Conservation (phyloP, 64 coral and sea anemone genomes). For the Montipora cactus region DNA sequence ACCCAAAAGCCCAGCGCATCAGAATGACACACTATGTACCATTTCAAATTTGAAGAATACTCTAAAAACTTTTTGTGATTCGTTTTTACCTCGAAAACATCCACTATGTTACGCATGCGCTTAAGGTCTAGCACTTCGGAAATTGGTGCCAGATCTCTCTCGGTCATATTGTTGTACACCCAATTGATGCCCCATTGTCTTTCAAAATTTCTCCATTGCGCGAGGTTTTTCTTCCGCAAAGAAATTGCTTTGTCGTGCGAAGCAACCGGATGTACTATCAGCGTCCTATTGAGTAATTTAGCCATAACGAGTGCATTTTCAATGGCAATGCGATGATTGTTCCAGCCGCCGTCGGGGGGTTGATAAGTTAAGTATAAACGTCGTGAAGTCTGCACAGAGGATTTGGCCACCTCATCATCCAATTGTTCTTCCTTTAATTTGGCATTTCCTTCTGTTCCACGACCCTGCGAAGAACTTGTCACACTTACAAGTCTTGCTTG, state of each 20-base stretch:
- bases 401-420: slow-evolving; percentile 43
- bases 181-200: slow-evolving; percentile 48
- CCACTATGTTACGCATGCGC: slow-evolving; percentile 12
- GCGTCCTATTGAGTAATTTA: slow-evolving; percentile 51
- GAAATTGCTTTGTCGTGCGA: slow-evolving; percentile 29
- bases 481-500: not conserved
- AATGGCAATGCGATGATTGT: slow-evolving; percentile 61
- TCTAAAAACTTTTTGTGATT: slow-evolving; percentile 39
- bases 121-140: slow-evolving; percentile 36
- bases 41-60: slow-evolving; percentile 42
- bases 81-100: slow-evolving; percentile 43
- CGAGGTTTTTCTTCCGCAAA: slow-evolving; percentile 32
- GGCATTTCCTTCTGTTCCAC: not conserved
- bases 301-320: slow-evolving; percentile 63
- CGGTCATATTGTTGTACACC: slow-evolving; percentile 48
- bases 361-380: slow-evolving; percentile 67
- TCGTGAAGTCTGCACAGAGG: slow-evolving; percentile 27
- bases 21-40: slow-evolving; percentile 43
- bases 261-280: slow-evolving; percentile 52
- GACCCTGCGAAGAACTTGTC: not conserved
- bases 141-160: slow-evolving; percentile 38
- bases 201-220: slow-evolving; percentile 40
- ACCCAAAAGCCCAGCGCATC: slow-evolving; percentile 62
- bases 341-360: slow-evolving; percentile 66
- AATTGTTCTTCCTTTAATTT: slow-evolving; percentile 7